Base-by-base conservation (phyloP, 2,113 vertebrate genomes). In the Anhinga rufa region DNA sequence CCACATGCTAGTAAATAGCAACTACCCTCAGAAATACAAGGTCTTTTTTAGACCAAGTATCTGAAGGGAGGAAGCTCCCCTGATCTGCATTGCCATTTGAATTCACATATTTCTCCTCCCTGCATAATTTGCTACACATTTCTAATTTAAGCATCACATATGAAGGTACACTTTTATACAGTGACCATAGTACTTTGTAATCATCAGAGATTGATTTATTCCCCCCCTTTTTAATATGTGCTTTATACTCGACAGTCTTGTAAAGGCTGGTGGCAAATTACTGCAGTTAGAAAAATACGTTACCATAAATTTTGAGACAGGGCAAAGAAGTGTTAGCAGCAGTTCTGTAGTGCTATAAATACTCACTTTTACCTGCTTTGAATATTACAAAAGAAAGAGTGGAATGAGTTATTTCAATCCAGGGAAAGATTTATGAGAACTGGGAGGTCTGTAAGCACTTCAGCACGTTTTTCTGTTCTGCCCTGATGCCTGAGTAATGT, bases 251-350 rank as follows among this genome's bases (percentile, higher is more conserved):
- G 8, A 95, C 80, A 60, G 71, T 7, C 48, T 91, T 94, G 87
- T 88, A 79, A 91, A 82, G 1, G 8, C 48, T 86, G 79, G 88
- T 83, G 64, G 86, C 38, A 96, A 96, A 95, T 80, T 82, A 21
- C 36, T 92, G 32, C 85, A 77, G 82, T 88, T 97, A 92, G 51
- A 95, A 95, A 95, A 95, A 80, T 79, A 88, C 9, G 8, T 65
- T 94, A 20, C 25, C 42, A 81, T 95, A 94, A 90, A 92, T 95
- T 95, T 92, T 95, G 57, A 76, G 65, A 36, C 32, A 82, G 68
- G 52, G 57, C 51, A 88, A 88, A 82, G 44, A 96, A 77, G 38
- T 32, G 10, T 85, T 93, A 82, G 57, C 75, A 86, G 64, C 65
- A 76, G 44, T 92, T 95, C 42, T 16, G 19, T 38, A 28, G 9